Evolutionary conservation across 1,140 invertebrate genomes (phyloP).

Genomic region (Listronotus bonariensis): DNA sequence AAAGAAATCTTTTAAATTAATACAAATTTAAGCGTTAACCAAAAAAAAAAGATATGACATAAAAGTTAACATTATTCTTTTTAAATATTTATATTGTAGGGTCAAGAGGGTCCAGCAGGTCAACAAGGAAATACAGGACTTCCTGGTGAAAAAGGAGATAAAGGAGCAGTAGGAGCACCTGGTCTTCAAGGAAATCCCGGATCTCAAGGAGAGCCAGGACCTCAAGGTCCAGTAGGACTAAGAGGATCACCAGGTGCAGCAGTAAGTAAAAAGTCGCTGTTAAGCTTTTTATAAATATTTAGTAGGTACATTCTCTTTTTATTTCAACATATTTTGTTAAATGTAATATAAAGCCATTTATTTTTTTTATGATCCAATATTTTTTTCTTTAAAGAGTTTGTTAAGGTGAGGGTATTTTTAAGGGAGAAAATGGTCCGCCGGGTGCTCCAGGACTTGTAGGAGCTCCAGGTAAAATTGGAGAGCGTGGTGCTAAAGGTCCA

Average conservation of each 20-base stretch:
- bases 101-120: constrained; percentile 71
- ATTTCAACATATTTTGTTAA: too few relatives aligned
- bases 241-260: constrained; percentile 68
- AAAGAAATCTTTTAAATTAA: too few relatives aligned
- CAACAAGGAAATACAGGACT: constrained; percentile 69
- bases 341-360: too few relatives aligned
- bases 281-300: too few relatives aligned
- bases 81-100: constrained; percentile 53
- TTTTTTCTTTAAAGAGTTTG: too few relatives aligned
- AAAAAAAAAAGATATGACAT: too few relatives aligned
- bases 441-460: constrained; percentile 66
- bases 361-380: too few relatives aligned
- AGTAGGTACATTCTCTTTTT: too few relatives aligned
- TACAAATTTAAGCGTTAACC: too few relatives aligned
- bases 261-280: constrained; percentile 53
- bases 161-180: constrained; percentile 62
- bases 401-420: constrained; percentile 28
- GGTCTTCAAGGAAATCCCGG: constrained; percentile 66
- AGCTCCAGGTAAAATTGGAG: constrained; percentile 65
- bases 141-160: constrained; percentile 73
- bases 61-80: too few relatives aligned
- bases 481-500: constrained; percentile 64
- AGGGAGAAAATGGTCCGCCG: constrained; percentile 74
- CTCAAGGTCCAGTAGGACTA: constrained; percentile 66
- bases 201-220: constrained; percentile 66